Evolutionary conservation across 37 sponge, comb jelly and placozoan species (phyloP).

Genomic region (Cliona cf. orientalis): DNA sequence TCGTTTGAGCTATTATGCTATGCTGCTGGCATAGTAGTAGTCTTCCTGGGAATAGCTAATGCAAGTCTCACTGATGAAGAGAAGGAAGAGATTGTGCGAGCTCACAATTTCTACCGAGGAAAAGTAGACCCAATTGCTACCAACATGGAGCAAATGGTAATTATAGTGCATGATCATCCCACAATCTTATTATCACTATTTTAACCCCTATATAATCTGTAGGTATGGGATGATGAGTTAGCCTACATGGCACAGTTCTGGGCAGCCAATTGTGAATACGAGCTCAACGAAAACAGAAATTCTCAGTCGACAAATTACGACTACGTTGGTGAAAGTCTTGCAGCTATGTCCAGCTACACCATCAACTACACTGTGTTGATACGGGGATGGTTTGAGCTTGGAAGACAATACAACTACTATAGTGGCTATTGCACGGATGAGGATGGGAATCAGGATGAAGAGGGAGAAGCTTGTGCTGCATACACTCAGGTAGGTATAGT

Average conservation of each 20-base stretch:
- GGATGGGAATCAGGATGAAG: constrained; percentile 48
- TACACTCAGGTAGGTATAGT: constrained; percentile 21
- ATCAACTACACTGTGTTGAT: constrained; percentile 50
- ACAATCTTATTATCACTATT: too few species aligned
- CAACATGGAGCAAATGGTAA: constrained; percentile 56
- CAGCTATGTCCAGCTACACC: constrained; percentile 33
- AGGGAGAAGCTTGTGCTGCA: constrained; percentile 17
- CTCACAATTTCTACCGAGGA: constrained; percentile 49
- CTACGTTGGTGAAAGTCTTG: constrained; percentile 24
- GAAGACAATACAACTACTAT: constrained; percentile 20
- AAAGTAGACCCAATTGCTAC: constrained; percentile 41
- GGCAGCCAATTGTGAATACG: constrained; percentile 36
- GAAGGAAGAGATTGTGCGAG: constrained; percentile 32
- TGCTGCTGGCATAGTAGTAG: too few species aligned
- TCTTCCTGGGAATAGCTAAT: too few species aligned
- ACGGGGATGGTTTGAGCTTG: constrained; percentile 18
- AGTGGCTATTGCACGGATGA: constrained; percentile 17
- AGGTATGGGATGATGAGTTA: constrained; percentile 63
- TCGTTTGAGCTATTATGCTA: too few species aligned
- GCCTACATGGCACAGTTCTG: constrained; percentile 59
- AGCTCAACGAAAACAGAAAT: constrained; percentile 37
- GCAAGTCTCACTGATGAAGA: constrained; percentile 34
- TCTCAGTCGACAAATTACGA: constrained; percentile 16
- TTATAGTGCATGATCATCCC: too few species aligned
- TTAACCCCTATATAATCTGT: background rate